phyloP scores from a whole-genome alignment of 2,888 invertebrate species.

The Zhengitettix transpicula region DNA sequence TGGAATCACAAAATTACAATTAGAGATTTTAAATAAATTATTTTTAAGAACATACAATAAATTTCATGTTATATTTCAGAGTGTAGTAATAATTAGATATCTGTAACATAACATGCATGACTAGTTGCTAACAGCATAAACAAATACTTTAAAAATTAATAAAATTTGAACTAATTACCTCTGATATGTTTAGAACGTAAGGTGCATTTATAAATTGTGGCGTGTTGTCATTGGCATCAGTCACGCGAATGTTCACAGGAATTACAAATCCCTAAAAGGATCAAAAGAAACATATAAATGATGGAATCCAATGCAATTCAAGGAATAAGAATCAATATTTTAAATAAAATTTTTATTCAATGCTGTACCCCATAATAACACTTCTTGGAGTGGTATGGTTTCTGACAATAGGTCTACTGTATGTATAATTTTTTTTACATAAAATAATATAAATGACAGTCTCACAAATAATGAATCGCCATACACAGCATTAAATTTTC shows the following conservation, averaged over 20 bases:
- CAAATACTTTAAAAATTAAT: not conserved
- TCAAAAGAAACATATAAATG: not conserved
- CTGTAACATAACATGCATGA: not conserved
- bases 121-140: not conserved
- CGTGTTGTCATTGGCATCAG: constrained; percentile 82
- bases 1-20: too few relatives aligned
- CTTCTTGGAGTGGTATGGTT: too few relatives aligned
- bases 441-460: too few relatives aligned
- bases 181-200: constrained; percentile 65
- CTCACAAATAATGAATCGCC: too few relatives aligned
- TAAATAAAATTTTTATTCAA: not conserved
- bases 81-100: too few relatives aligned
- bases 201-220: constrained; percentile 69
- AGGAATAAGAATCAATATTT: not conserved
- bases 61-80: too few relatives aligned
- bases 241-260: constrained; percentile 69
- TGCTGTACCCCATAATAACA: too few relatives aligned
- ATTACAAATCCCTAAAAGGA: constrained; percentile 49
- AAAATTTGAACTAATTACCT: constrained; percentile 40
- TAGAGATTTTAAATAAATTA: too few relatives aligned
- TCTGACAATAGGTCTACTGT: too few relatives aligned
- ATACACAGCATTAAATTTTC: too few relatives aligned
- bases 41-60: too few relatives aligned
- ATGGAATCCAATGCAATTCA: not conserved
- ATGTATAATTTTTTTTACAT: too few relatives aligned